These are phyloP conservation scores for Pristionchus arcanus DNA, from an alignment of 2,888 invertebrate genomes.

Conservation along the genomic window DNA sequence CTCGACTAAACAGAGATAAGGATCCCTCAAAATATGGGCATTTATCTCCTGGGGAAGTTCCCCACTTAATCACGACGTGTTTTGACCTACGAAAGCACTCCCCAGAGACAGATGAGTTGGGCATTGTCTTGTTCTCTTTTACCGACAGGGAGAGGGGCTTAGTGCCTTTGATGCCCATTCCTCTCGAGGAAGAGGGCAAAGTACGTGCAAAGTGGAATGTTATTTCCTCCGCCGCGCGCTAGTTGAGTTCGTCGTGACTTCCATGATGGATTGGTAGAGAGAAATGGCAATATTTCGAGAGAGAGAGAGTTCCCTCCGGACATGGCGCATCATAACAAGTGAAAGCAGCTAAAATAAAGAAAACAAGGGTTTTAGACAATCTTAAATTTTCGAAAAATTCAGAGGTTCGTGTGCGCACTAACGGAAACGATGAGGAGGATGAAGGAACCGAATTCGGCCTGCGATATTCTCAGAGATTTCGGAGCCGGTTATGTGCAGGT, in stretches of 20 bases:
- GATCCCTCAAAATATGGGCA: not conserved
- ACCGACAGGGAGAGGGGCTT: not conserved
- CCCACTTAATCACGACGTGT: not conserved
- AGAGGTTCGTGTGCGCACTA: conserved; percentile 55
- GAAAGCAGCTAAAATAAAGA: too few relatives aligned
- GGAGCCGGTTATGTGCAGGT: conserved; percentile 53
- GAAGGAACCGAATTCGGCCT: conserved; percentile 51
- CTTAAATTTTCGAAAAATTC: not conserved
- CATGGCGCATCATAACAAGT: too few relatives aligned
- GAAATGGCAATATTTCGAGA: too few relatives aligned
- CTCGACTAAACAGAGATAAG: not conserved
- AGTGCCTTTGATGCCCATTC: not conserved
- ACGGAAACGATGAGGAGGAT: conserved; percentile 45
- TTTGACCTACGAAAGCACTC: not conserved
- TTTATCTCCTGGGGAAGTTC: not conserved
- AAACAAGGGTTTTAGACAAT: not conserved
- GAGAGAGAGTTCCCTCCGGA: not conserved
- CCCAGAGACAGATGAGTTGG: not conserved
- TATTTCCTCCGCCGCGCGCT: not conserved
- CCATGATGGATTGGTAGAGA: too few relatives aligned
- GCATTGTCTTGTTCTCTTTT: too few relatives aligned
- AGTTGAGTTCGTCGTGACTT: not conserved
- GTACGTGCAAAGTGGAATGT: not conserved
- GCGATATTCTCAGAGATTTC: conserved; percentile 54
- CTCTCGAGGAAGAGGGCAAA: not conserved